Evolutionary conservation across 2,888 invertebrate species (phyloP), one percentile per base, ranked within the genome.

Genomic region (Hylaea fasciaria): DNA sequence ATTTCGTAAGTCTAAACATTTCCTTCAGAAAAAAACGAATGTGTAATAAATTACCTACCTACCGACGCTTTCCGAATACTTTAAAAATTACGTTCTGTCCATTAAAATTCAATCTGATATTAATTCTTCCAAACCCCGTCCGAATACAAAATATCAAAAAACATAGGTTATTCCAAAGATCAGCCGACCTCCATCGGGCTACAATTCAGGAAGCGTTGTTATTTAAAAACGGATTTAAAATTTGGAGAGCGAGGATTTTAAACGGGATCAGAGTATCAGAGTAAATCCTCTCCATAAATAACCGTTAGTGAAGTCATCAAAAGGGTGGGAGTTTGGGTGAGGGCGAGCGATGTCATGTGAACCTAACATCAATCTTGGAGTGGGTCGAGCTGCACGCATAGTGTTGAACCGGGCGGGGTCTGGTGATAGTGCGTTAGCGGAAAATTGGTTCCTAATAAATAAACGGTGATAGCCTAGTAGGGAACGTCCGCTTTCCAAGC

Each of bases 241-340:
- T 78, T 79, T 80, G 72, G 79, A 77, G 78, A 74, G 78, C 73
- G 71, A 66, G 73, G 80, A 82, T 82, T 85, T 81, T 74, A 78
- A 76, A 74, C 73, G 73, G 77, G 82, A 83, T 32, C 32, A 32
- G 9, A 32, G 32, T 32, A 85, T 67, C 64, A 67, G 77, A 78
- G 81, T 75, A 83, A 86, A 89, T 82, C 87, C 83, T 72, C 70
- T 78, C 83, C 83, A 88, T 90, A 89, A 89, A 91, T 90, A 87
- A 88, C 85, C 78, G 87, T 88, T 89, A 91, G 89, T 90, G 86
- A 89, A 91, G 90, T 90, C 89, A 87, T 91, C 91, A 89, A 86
- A 89, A 89, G 90, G 90, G 89, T 86, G 84, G 78, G 75, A 75
- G 81, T 78, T 83, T 85, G 74, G 83, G 78, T 83, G 57, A 82